Percentiles rank a stretch among this genome's conserved stretches.
These are phyloP conservation scores for Tetraodon nigroviridis DNA, from an alignment of 2,113 vertebrate species.

Conservation along the genomic window DNA sequence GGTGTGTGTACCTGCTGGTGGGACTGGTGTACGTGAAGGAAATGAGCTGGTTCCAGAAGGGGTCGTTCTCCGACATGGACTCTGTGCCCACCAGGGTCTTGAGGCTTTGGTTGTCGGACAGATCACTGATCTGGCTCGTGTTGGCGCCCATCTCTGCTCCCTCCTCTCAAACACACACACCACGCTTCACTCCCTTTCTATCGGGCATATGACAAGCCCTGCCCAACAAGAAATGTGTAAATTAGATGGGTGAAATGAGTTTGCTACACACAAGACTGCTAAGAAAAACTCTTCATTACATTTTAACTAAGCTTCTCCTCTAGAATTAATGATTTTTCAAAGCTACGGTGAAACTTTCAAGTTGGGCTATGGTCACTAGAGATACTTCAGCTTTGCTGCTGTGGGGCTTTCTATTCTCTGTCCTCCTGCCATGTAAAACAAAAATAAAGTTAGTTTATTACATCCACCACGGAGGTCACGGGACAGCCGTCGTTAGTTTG, in stretches of 20 bases:
- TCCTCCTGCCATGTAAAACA: neutral
- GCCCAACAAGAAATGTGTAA: constrained; percentile 7
- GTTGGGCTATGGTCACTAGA: no score
- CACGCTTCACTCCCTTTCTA: constrained; percentile 71
- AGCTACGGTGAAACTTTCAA: no score
- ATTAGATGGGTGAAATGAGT: no score
- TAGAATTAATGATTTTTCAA: no score
- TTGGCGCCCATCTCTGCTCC: constrained; percentile 87
- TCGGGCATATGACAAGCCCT: constrained; percentile 46
- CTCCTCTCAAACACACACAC: constrained; percentile 49
- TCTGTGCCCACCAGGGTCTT: constrained; percentile 84
- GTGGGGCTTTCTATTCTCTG: no score
- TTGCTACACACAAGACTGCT: neutral
- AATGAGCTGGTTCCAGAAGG: constrained; percentile 98
- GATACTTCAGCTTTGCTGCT: no score
- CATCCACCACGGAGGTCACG: neutral
- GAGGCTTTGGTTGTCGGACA: constrained; percentile 89
- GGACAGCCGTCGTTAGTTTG: no score
- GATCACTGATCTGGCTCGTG: constrained; percentile 89
- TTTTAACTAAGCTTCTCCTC: no score
- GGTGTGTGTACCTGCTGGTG: constrained; percentile 82
- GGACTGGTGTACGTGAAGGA: constrained; percentile 93
- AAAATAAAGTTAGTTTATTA: neutral
- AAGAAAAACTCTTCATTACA: no score
- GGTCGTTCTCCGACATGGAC: constrained; percentile 90